A percentile compares a stretch with the other conserved stretches of the same genome.
These are phyloP conservation scores for Conistra vaccinii DNA, from an alignment of 2,888 invertebrate species.

Conservation along the genomic window DNA sequence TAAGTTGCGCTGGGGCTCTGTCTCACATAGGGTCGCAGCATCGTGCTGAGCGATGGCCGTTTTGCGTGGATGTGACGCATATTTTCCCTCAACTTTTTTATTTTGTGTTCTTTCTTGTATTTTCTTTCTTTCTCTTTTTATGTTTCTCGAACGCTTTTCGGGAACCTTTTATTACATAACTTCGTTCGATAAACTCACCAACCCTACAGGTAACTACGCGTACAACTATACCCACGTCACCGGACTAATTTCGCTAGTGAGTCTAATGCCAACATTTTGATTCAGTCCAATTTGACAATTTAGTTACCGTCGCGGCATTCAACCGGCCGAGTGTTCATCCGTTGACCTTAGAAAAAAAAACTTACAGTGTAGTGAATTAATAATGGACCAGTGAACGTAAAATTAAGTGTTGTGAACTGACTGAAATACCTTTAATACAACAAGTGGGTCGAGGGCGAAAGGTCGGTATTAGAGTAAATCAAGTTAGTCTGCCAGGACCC, in stretches of 20 bases:
- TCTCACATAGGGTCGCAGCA: no score
- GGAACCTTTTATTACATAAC: conserved; percentile 41
- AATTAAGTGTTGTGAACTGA: conserved; percentile 67
- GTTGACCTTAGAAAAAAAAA: conserved; percentile 64
- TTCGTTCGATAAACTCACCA: conserved; percentile 44
- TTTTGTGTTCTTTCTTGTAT: no score
- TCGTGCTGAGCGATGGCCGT: no score
- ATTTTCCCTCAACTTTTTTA: no score
- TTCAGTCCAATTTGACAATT: conserved; percentile 85
- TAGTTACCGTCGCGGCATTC: conserved; percentile 82
- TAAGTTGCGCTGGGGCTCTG: no score
- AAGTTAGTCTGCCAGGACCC: conserved; percentile 68
- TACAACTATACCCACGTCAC: conserved; percentile 74
- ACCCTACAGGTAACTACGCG: conserved; percentile 68
- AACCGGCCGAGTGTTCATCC: conserved; percentile 65
- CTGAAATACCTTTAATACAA: conserved; percentile 59
- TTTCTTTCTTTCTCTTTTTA: no score
- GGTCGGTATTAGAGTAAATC: conserved; percentile 71
- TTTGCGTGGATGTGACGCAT: no score
- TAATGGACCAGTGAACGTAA: conserved; percentile 52
- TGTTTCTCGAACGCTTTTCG: conserved; percentile 32
- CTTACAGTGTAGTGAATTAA: conserved; percentile 45
- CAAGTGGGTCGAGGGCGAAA: conserved; percentile 70
- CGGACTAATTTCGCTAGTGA: conserved; percentile 78
- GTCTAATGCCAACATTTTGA: conserved; percentile 83